A percentile compares a stretch with the other conserved stretches of the same genome.
These are phyloP conservation scores for Leptinotarsa lineolata DNA, from an alignment of 1,140 invertebrate species.

Conservation along the genomic window DNA sequence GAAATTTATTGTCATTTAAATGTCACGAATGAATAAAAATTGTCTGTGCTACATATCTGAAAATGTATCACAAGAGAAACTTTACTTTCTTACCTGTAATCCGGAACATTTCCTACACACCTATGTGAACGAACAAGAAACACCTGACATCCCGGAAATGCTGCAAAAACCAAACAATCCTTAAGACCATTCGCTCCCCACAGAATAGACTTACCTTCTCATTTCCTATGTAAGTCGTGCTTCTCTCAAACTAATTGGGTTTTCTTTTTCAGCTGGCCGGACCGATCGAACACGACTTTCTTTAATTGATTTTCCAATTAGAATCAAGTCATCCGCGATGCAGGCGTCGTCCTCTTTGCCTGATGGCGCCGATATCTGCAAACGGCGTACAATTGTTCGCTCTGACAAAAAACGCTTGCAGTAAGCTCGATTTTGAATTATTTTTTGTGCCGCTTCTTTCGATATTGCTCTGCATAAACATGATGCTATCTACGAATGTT, in stretches of 20 bases:
- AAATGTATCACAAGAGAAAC: too few relatives aligned
- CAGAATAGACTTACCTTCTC: too few relatives aligned
- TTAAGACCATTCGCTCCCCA: too few relatives aligned
- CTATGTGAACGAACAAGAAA: too few relatives aligned
- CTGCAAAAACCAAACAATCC: too few relatives aligned
- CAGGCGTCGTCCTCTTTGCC: not conserved
- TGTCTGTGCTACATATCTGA: too few relatives aligned
- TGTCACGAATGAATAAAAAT: too few relatives aligned
- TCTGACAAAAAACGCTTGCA: not conserved
- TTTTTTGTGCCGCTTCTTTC: not conserved
- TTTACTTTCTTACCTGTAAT: too few relatives aligned
- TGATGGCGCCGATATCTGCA: slow-evolving; percentile 16
- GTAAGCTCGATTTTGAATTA: not conserved
- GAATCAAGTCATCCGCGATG: slow-evolving; percentile 18
- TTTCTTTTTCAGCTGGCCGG: slow-evolving; percentile 16
- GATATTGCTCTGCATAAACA: not conserved
- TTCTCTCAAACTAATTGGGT: not conserved
- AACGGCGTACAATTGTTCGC: not conserved
- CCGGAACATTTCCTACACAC: too few relatives aligned
- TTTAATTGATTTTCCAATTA: slow-evolving; percentile 28
- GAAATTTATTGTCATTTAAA: too few relatives aligned
- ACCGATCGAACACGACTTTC: not conserved
- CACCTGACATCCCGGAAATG: too few relatives aligned
- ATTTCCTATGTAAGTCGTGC: not conserved
- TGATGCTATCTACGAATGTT: slow-evolving; percentile 48